Evolutionary conservation across 2,888 invertebrate genomes (phyloP).

Genomic region (Amphipyra berbera): DNA sequence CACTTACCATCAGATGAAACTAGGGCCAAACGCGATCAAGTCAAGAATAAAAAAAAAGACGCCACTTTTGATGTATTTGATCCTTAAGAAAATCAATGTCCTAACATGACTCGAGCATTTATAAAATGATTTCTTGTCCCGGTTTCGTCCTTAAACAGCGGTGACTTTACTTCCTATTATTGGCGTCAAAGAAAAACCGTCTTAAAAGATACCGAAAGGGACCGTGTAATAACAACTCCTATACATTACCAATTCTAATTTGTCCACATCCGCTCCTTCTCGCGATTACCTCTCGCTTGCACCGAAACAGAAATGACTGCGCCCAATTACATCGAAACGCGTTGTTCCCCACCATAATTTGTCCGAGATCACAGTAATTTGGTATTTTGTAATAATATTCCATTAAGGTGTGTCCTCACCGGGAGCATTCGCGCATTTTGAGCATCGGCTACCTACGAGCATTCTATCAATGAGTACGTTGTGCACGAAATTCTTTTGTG

Average conservation of each 20-base stretch:
- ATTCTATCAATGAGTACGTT: too few relatives aligned
- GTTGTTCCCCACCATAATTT: constrained; percentile 77
- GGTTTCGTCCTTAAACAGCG: too few relatives aligned
- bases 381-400: constrained; percentile 74
- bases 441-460: too few relatives aligned
- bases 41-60: too few relatives aligned
- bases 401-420: constrained; percentile 43
- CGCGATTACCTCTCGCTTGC: constrained; percentile 59
- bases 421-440: too few relatives aligned
- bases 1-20: too few relatives aligned
- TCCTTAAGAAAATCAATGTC: too few relatives aligned
- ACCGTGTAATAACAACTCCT: constrained; percentile 22
- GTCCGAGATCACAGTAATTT: constrained; percentile 82
- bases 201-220: constrained; percentile 9
- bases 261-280: constrained; percentile 40
- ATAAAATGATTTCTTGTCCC: too few relatives aligned
- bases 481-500: too few relatives aligned
- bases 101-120: too few relatives aligned
- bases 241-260: constrained; percentile 47
- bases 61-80: too few relatives aligned
- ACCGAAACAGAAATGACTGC: constrained; percentile 65
- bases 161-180: not conserved
- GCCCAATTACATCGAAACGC: constrained; percentile 80
- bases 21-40: too few relatives aligned
- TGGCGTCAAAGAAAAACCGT: constrained; percentile 19